Evolutionary conservation across 1,140 invertebrate genomes (phyloP).

Genomic region (Telenomus remus): DNA sequence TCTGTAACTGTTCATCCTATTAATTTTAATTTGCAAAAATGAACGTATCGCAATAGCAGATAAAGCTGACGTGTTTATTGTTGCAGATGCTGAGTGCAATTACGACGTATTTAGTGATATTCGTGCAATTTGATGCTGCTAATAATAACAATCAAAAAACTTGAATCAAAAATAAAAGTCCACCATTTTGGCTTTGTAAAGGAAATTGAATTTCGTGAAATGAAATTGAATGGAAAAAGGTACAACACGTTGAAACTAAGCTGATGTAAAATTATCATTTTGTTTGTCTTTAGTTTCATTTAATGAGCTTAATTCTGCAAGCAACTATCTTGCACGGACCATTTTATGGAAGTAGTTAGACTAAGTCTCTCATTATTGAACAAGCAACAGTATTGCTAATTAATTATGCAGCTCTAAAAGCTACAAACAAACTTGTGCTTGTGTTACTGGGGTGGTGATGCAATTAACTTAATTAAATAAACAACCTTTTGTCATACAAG

Average conservation of each 20-base stretch:
- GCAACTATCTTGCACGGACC: no score
- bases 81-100: constrained; percentile 23
- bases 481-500: no score
- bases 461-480: no score
- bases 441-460: no score
- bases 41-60: neutral
- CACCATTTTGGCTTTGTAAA: no score
- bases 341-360: no score
- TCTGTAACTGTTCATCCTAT: constrained; percentile 10
- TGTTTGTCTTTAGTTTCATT: no score
- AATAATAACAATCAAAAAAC: neutral
- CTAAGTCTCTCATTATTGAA: no score
- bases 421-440: no score
- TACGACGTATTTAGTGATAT: constrained; percentile 28
- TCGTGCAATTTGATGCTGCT: constrained; percentile 18
- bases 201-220: neutral
- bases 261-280: no score
- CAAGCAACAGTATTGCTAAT: no score
- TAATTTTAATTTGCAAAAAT: neutral
- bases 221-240: neutral
- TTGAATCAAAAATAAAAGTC: neutral
- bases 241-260: neutral
- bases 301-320: neutral
- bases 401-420: no score
- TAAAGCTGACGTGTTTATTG: neutral